These are phyloP conservation scores for Antitype chi DNA, from an alignment of 2,888 invertebrate species.

Conservation along the genomic window DNA sequence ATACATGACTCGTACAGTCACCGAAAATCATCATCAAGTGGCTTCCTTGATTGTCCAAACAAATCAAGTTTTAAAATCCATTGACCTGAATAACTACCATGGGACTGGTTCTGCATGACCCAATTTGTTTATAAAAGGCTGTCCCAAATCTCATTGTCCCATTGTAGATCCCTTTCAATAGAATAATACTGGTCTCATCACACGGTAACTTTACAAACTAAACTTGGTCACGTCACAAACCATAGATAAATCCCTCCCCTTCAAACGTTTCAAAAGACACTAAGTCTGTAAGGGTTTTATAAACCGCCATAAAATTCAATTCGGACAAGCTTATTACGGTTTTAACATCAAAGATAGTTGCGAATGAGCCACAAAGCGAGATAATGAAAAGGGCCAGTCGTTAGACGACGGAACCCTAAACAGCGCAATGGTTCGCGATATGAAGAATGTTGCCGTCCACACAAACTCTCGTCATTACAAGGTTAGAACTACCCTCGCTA, in stretches of 20 bases:
- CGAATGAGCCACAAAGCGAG: slow-evolving; percentile 77
- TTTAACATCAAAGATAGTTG: slow-evolving; percentile 83
- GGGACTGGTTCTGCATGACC: slow-evolving; percentile 46
- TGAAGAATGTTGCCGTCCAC: slow-evolving; percentile 83
- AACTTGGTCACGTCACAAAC: slow-evolving; percentile 61
- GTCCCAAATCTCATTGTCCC: slow-evolving; percentile 59
- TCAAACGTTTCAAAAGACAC: slow-evolving; percentile 70
- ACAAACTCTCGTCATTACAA: slow-evolving; percentile 78
- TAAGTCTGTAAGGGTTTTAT: slow-evolving; percentile 74
- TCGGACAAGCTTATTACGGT: slow-evolving; percentile 75
- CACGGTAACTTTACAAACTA: slow-evolving; percentile 63
- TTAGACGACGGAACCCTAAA: slow-evolving; percentile 80
- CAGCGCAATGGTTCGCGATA: slow-evolving; percentile 82
- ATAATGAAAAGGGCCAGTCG: slow-evolving; percentile 80
- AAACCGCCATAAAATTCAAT: slow-evolving; percentile 80
- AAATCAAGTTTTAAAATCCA: slow-evolving; percentile 37
- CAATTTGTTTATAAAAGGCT: slow-evolving; percentile 53
- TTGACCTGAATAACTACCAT: slow-evolving; percentile 16
- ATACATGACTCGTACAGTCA: slow-evolving; percentile 4
- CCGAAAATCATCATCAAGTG: background rate
- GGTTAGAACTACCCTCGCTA: slow-evolving; percentile 83
- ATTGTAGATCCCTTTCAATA: slow-evolving; percentile 51
- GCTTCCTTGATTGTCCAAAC: background rate
- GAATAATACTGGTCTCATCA: slow-evolving; percentile 60
- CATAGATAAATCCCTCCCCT: slow-evolving; percentile 69